A percentile compares a stretch with the other conserved stretches of the same genome.
Evolutionary conservation across 2,113 vertebrate genomes (phyloP).

Genomic region (Lonchura striata): DNA sequence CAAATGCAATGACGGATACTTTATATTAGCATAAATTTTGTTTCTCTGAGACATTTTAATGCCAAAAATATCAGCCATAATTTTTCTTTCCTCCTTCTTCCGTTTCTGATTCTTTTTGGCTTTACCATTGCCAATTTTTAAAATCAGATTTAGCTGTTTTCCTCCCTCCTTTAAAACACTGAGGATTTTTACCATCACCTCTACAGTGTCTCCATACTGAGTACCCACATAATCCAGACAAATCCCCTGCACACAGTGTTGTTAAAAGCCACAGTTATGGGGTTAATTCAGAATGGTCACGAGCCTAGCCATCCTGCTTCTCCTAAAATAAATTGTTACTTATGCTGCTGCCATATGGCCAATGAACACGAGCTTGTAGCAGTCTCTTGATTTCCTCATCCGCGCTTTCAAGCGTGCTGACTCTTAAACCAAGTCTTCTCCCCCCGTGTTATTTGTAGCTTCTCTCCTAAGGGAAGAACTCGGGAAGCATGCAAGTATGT

Average conservation of each 20-base stretch:
- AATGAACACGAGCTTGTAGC: neutral
- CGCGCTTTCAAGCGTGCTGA: neutral
- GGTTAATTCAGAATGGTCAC: neutral
- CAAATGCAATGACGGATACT: neutral
- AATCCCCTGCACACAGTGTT: neutral
- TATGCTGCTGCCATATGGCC: constrained; percentile 35
- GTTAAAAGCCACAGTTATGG: neutral
- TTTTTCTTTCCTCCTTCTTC: neutral
- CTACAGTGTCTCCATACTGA: neutral
- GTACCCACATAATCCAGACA: neutral
- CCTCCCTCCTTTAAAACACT: neutral
- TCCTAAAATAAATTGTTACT: constrained; percentile 23
- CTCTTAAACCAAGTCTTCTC: neutral
- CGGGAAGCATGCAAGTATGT: neutral
- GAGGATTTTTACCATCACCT: neutral
- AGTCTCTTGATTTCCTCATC: neutral
- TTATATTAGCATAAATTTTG: constrained; percentile 7
- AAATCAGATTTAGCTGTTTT: neutral
- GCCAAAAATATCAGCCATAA: constrained; percentile 12
- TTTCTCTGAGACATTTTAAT: neutral
- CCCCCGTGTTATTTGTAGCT: neutral
- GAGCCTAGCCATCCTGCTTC: neutral
- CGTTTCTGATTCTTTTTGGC: neutral
- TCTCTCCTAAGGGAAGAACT: neutral
- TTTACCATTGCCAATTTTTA: neutral